Conservation (phyloP, 2,888 invertebrate species). For the Macaria liturata region DNA sequence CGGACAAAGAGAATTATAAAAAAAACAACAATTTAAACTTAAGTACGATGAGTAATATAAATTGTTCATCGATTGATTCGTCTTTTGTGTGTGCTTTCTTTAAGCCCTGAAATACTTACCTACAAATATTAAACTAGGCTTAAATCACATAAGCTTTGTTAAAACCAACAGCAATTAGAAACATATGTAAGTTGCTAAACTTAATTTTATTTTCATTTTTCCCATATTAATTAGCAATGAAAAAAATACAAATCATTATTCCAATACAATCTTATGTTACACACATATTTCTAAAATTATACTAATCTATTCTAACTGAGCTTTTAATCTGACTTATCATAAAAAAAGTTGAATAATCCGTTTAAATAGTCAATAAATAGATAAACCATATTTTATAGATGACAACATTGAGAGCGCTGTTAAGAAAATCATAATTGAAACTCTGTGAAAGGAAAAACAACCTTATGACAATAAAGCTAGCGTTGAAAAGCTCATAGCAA, state of each 20-base stretch:
- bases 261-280: conserved; percentile 14
- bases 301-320: conserved; percentile 7
- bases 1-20: too few relatives aligned
- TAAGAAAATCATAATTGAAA: conserved; percentile 25
- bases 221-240: too few relatives aligned
- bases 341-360: conserved; percentile 18
- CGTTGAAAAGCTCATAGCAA: neutral
- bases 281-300: conserved; percentile 4
- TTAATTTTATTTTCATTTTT: too few relatives aligned
- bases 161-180: too few relatives aligned
- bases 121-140: too few relatives aligned
- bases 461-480: neutral
- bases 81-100: too few relatives aligned
- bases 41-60: too few relatives aligned
- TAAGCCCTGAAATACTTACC: neutral
- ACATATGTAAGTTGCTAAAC: too few relatives aligned
- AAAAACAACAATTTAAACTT: too few relatives aligned
- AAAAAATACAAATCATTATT: conserved; percentile 12
- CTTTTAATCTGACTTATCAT: conserved; percentile 18
- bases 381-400: conserved; percentile 15
- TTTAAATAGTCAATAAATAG: conserved; percentile 16
- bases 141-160: too few relatives aligned
- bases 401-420: conserved; percentile 15
- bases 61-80: too few relatives aligned
- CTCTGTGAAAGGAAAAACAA: neutral